Evolutionary conservation across 2,888 invertebrate species (phyloP), one percentile per base, ranked within the genome.

Genomic region (Microchrysa polita): DNA sequence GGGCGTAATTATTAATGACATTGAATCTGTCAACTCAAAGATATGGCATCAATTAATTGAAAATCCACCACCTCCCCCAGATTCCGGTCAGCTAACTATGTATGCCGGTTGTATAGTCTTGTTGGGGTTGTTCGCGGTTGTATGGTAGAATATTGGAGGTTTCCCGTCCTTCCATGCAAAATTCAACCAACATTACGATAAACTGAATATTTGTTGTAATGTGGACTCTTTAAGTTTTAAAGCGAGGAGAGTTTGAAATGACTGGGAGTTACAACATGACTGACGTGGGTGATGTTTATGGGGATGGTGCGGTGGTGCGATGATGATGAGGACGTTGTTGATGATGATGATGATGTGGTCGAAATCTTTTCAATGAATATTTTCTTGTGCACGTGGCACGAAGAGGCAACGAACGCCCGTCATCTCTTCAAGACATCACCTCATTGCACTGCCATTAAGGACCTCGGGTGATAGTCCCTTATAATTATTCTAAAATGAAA

Each of bases 41-140:
- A 78, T 78, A 78, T 75, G 77, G 78, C 77, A 78, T 78, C 77
- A 78, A 78, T 78, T 78, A 78, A 78, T 78, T 78, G 78, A 78
- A 78, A 77, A 76, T 77, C 77, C 73, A 76, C 75, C 77, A 77
- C 77, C 77, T 23, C 34, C 65, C 59, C 65, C 59, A 12, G 27
- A 5, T 7, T 48, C 48, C 14, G 48, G 48, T 48, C 55, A 74
- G 44, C 27, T 52, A 27, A 23, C 61, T 34, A 22, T 27, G 61
- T 23, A 16, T 53, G 18, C 42, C 44, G 53, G 53, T 53, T 53
- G 16, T 44, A 23, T 48, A 53, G 52, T 20, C 48, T 34, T n/a
- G n/a, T n/a, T n/a, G n/a, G n/a, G n/a, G n/a, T n/a, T n/a, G n/a
- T n/a, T n/a, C n/a, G n/a, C n/a, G n/a, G n/a, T n/a, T n/a, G n/a